Conservation (phyloP, 2,113 vertebrate genomes). For the Osmerus eperlanus region DNA sequence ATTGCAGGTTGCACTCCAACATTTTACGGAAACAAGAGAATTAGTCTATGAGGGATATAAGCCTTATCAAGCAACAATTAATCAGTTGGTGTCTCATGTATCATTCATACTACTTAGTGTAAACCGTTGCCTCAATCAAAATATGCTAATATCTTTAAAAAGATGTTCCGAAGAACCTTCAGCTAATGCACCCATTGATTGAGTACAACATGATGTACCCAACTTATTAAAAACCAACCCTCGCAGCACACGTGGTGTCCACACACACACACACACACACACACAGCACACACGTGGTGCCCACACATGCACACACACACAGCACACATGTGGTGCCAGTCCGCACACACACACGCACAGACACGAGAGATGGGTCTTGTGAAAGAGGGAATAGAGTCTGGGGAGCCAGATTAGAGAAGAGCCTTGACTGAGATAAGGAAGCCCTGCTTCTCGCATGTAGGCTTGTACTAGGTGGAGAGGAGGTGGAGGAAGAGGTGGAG, state of each 20-base stretch:
- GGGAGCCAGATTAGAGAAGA: no score
- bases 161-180: neutral
- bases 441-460: no score
- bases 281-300: neutral
- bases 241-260: neutral
- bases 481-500: no score
- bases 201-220: neutral
- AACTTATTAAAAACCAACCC: no score
- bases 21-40: neutral
- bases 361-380: neutral
- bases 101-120: slow-evolving; percentile 1
- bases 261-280: neutral
- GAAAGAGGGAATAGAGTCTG: no score
- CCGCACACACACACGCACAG: neutral
- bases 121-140: neutral
- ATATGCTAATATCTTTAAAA: neutral
- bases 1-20: neutral
- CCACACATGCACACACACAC: neutral
- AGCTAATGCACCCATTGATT: neutral
- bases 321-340: neutral
- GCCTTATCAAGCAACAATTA: neutral
- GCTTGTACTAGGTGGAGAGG: no score
- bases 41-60: neutral
- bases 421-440: no score
- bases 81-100: slow-evolving; percentile 2